Base-by-base conservation (phyloP, 2,797 vertebrate genomes). In the Fistularia tabacaria region DNA sequence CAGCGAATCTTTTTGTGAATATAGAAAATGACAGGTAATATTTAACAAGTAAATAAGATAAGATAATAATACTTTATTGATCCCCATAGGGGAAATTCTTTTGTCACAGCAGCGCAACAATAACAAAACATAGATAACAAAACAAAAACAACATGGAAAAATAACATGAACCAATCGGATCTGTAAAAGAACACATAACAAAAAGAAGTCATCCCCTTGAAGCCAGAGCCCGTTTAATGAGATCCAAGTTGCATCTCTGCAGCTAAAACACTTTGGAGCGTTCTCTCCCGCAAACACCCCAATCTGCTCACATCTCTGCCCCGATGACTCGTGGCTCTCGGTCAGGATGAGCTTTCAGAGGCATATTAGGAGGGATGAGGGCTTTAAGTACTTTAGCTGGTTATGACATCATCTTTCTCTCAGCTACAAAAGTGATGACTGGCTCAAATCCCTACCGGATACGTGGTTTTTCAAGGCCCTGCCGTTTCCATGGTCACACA, bases 401-500 rank as follows among this genome's bases (percentile, higher is more conserved):
- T 76, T 64, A 66, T 86, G 83, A 88, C 85, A 86, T 87, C 83
- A 81, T 77, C 75, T 73, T 79, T 81, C 82, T 78, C 79, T 74
- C 61, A 47, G 59, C 62, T 44, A 49, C 53, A 71, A 72, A 75
- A 77, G 55, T 71, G 74, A 84, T 72, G 73, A 81, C 71, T 76
- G 61, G 59, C 69, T 69, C 38, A 70, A 77, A 69, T 77, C 70
- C 65, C 71, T 13, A 61, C 69, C 77, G 80, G 69, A 75, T 79
- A 56, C 66, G 80, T 82, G 82, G 3, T 83, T 80, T 68, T 76
- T 71, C 65, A 78, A 77, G 58, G 62, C 77, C 76, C 51, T 55
- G 46, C 81, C 74, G 85, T 88, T 88, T 72, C 85, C 83, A 88
- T 89, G 86, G 87, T 52, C 77, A 87, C 86, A 65, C 66, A 65